These are phyloP conservation scores for Rhagoletis zephyria DNA, from an alignment of 1,140 invertebrate species.

Conservation along the genomic window DNA sequence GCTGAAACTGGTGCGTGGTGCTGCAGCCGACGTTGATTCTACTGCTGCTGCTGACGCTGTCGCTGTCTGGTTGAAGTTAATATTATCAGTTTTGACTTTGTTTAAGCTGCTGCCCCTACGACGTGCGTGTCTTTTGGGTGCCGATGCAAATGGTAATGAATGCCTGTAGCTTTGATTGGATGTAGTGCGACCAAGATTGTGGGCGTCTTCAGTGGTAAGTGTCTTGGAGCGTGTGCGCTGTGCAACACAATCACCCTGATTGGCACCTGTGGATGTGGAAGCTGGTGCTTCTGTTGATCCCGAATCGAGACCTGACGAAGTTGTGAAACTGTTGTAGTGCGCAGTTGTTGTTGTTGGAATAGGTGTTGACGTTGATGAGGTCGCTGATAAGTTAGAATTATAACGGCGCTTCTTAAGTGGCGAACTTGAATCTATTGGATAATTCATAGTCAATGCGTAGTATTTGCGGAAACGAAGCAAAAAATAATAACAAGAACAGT, in stretches of 20 bases:
- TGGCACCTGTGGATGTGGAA: slow-evolving; percentile 59
- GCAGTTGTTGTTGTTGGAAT: slow-evolving; percentile 43
- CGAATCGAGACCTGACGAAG: neutral
- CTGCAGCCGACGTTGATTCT: neutral
- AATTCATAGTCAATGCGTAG: slow-evolving; percentile 59
- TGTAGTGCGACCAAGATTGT: neutral
- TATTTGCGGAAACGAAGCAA: neutral
- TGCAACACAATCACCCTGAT: slow-evolving; percentile 66
- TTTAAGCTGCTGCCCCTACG: neutral
- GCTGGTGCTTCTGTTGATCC: slow-evolving; percentile 12
- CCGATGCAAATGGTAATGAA: neutral
- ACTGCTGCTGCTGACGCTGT: slow-evolving; percentile 36
- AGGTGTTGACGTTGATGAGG: slow-evolving; percentile 48
- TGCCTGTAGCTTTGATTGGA: slow-evolving; percentile 32
- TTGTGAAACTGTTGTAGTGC: slow-evolving; percentile 22
- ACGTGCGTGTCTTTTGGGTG: neutral
- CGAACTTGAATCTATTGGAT: slow-evolving; percentile 63
- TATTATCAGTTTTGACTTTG: slow-evolving; percentile 7
- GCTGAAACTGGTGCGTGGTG: slow-evolving; percentile 50
- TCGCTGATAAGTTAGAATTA: slow-evolving; percentile 55
- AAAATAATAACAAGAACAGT: neutral
- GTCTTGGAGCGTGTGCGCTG: slow-evolving; percentile 72
- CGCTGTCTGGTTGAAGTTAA: slow-evolving; percentile 2
- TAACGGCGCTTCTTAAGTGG: slow-evolving; percentile 68
- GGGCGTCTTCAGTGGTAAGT: slow-evolving; percentile 64